Conservation (phyloP, 2,113 vertebrate genomes). For the Erythrocebus patas region DNA sequence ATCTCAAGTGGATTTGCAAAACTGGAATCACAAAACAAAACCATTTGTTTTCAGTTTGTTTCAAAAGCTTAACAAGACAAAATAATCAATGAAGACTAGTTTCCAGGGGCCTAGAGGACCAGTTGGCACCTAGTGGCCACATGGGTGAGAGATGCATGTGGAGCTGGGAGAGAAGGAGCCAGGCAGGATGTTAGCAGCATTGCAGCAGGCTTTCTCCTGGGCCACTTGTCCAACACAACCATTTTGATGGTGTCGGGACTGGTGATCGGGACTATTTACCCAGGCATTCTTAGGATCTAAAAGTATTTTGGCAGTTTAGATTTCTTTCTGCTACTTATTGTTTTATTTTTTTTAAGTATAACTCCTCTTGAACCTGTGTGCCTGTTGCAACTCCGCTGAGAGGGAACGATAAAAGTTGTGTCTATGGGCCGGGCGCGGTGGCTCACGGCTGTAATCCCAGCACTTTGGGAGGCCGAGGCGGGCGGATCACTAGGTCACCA, state of each 20-base stretch:
- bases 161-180: not conserved
- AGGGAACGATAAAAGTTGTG: not conserved
- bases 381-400: not conserved
- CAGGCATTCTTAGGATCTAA: not conserved
- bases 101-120: not conserved
- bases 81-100: not conserved
- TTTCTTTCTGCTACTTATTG: not conserved
- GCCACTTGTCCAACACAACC: not conserved
- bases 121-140: not conserved
- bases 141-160: not conserved
- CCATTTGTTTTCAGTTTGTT: not conserved
- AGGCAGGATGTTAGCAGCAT: not conserved
- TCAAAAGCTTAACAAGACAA: not conserved
- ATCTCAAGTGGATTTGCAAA: not conserved
- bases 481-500: too few species aligned
- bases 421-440: not conserved
- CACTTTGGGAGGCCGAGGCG: too few species aligned
- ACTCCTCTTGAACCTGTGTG: not conserved
- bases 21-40: not conserved
- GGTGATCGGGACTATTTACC: not conserved
- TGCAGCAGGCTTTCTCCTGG: not conserved
- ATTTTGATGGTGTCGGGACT: not conserved
- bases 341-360: not conserved
- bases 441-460: too few species aligned
- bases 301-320: not conserved